Evolutionary conservation across 1,140 invertebrate genomes (phyloP).

Genomic region (Drosophila kepulauana): DNA sequence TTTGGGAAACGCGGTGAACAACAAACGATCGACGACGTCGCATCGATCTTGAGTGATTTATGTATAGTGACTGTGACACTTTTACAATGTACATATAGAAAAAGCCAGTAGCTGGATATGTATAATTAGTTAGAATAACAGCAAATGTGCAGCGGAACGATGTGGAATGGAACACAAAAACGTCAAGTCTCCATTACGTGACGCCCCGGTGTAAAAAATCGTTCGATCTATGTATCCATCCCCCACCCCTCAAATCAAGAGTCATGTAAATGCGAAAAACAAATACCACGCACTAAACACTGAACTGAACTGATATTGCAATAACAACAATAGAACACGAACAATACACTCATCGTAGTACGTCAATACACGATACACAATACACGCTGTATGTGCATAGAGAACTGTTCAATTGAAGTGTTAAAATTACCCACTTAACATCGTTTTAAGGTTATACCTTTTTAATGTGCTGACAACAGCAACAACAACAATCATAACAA

Average conservation of each 20-base stretch:
- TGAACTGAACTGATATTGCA: conserved; percentile 15
- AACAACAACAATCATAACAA: background rate
- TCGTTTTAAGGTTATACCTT: conserved; percentile 76
- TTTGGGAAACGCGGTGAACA: background rate
- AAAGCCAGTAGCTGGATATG: background rate
- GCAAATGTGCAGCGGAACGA: conserved; percentile 3
- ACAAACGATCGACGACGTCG: too few relatives aligned
- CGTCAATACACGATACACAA: conserved; percentile 29
- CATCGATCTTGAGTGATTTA: conserved; percentile 9
- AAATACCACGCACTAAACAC: conserved; percentile 63
- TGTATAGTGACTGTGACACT: background rate
- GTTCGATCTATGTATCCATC: background rate
- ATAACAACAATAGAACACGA: conserved; percentile 17
- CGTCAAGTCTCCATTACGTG: conserved; percentile 21
- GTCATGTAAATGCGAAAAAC: conserved; percentile 64
- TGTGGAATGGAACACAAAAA: background rate
- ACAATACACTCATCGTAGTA: background rate
- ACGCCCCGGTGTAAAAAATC: conserved; percentile 32
- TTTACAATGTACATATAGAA: conserved; percentile 7
- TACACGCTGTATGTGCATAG: conserved; percentile 43
- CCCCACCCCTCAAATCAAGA: background rate
- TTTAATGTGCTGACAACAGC: conserved; percentile 55
- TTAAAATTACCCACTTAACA: conserved; percentile 81
- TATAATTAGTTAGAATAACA: conserved; percentile 13
- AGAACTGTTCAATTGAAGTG: conserved; percentile 80